Evolutionary conservation across 2,113 vertebrate genomes (phyloP), one percentile per base, ranked within the genome.

Genomic region (Hyperoodon ampullatus): DNA sequence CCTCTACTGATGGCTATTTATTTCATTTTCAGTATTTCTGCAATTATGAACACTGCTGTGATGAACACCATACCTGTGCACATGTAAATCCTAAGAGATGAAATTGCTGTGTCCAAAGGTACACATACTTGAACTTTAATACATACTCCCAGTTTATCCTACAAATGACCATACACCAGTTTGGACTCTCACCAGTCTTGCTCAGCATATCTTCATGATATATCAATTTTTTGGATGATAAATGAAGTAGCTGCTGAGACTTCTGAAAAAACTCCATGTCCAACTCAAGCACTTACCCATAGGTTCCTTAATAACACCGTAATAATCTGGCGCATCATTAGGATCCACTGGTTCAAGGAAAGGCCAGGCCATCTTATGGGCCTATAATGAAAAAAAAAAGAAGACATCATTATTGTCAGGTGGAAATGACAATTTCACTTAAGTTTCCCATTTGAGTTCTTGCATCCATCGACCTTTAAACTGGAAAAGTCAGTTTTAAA

Each of bases 341-440:
- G 99, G 99, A 97, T 99, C 99, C 97, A 99, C 99, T 0, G 99
- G 99, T 97, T 99, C 99, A 50, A 99, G 98, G 98, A 99, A 99
- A 0, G 99, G 99, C 99, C 99, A 99, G 0, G 99, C 99, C 99
- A 99, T 99, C 98, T 99, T 99, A 98, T 99, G 99, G 96, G 99
- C 98, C 99, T 99, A 96, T 63, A 50, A 98, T 50, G 81, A 53
- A 53, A 53, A 53, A 53, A 88, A 93, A 97, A 97, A 58, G 78
- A 14, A 90, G 19, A 58, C 18, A 86, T 30, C 71, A 8, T 83
- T 0, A 81, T 30, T 74, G 24, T 70, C 33, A 80, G 47, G 47
- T n/a, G 28, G 30, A 94, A 95, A 88, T 6, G 50, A 24, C 30
- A 35, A 68, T 21, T 5, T 0, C 19, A 94, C 35, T 85, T 42